A percentile compares a stretch with the other conserved stretches of the same genome.
Evolutionary conservation across 2,113 vertebrate genomes (phyloP).

Genomic region (Plecturocebus donacophilus): DNA sequence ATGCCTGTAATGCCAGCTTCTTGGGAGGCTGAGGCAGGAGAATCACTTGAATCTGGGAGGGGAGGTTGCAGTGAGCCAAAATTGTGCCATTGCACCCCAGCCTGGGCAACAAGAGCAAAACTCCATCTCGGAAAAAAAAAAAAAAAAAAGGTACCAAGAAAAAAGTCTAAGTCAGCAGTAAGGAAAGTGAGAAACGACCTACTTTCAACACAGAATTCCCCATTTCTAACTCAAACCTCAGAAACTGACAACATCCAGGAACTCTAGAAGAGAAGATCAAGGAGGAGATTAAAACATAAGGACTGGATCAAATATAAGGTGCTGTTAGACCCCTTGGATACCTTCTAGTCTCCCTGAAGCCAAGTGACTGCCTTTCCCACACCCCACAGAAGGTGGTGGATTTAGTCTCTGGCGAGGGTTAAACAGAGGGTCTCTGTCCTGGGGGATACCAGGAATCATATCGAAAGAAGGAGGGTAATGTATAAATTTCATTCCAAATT

Average conservation of each 20-base stretch:
- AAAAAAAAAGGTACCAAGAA: background rate
- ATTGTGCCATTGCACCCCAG: too few relatives aligned
- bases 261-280: background rate
- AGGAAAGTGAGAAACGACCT: background rate
- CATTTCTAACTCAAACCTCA: background rate
- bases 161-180: background rate
- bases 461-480: accelerated
- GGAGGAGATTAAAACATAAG: background rate
- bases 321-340: background rate
- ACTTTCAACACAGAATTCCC: background rate
- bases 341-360: background rate
- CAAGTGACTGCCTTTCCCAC: background rate
- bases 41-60: too few relatives aligned
- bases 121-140: too few relatives aligned
- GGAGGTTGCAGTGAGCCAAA: too few relatives aligned
- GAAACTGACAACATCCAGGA: too few relatives aligned
- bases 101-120: too few relatives aligned
- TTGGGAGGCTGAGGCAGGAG: too few relatives aligned
- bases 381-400: background rate
- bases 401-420: background rate
- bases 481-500: background rate
- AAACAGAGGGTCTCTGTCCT: background rate
- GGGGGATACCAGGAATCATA: background rate
- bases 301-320: background rate
- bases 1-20: too few relatives aligned